phyloP scores from a whole-genome alignment of 2,797 vertebrate genomes.

The Morelia viridis region DNA sequence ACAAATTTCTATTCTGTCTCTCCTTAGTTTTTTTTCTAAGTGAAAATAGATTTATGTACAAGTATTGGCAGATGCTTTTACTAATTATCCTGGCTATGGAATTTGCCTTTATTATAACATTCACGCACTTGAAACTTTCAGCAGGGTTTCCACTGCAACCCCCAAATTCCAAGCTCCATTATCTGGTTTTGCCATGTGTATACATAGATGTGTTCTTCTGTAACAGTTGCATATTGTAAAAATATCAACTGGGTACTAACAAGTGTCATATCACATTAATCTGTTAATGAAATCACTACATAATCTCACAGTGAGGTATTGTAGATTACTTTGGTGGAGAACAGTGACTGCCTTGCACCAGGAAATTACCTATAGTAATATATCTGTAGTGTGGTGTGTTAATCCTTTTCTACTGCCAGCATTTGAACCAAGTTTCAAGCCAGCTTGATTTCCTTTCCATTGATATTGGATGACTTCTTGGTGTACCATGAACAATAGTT shows the following conservation, averaged over 20 bases:
- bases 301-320: rapidly evolving
- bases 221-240: background rate
- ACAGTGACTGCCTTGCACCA: constrained; percentile 21
- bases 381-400: constrained; percentile 40
- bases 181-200: background rate
- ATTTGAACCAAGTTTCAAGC: constrained; percentile 34
- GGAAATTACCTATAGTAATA: constrained; percentile 31
- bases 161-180: background rate
- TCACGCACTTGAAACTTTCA: too few species aligned
- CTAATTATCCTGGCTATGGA: background rate
- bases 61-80: background rate
- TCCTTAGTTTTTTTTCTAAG: background rate
- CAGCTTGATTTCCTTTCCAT: constrained; percentile 36
- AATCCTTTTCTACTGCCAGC: constrained; percentile 53
- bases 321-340: background rate
- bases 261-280: background rate
- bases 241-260: background rate
- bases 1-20: background rate
- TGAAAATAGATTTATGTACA: background rate
- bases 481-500: background rate
- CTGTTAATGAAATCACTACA: background rate
- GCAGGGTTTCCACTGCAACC: background rate
- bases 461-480: constrained; percentile 33
- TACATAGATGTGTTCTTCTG: background rate
- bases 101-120: background rate